Conservation (phyloP, 1,140 invertebrate species). For the Achatina immaculata region DNA sequence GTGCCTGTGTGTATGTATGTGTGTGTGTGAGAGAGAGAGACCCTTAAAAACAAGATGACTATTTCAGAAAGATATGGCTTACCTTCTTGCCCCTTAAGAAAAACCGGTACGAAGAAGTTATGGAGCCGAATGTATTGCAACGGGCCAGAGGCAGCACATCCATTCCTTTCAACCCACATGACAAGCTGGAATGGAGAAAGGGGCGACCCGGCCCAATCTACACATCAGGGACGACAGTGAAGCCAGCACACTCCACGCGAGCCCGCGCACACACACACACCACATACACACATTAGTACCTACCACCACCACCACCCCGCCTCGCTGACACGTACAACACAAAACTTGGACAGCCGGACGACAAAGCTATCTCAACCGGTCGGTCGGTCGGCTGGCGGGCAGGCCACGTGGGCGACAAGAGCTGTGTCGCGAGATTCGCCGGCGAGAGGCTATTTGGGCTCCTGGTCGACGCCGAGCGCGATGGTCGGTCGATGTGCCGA, state of each 20-base stretch:
- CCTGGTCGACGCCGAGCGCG: too few relatives aligned
- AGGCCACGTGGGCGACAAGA: too few relatives aligned
- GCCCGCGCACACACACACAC: not conserved
- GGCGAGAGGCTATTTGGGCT: too few relatives aligned
- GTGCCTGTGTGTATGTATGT: too few relatives aligned
- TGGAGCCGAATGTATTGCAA: not conserved
- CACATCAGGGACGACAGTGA: not conserved
- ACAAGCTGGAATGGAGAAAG: not conserved
- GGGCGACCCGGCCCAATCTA: not conserved
- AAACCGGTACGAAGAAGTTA: not conserved
- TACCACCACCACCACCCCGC: slow-evolving; percentile 6
- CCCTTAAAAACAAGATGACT: too few relatives aligned
- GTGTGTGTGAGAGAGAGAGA: too few relatives aligned
- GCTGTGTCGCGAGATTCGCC: too few relatives aligned
- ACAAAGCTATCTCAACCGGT: not conserved
- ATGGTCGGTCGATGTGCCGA: too few relatives aligned
- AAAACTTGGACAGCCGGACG: not conserved
- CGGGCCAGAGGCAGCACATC: not conserved
- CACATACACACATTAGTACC: not conserved
- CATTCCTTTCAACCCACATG: slow-evolving; percentile 14
- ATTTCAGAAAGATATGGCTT: too few relatives aligned
- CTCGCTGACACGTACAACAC: not conserved
- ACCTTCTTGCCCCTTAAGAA: not conserved
- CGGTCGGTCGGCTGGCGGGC: too few relatives aligned
- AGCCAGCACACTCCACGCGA: not conserved